These are phyloP conservation scores for Tipula confusa DNA, from an alignment of 2,888 invertebrate species.

Conservation along the genomic window DNA sequence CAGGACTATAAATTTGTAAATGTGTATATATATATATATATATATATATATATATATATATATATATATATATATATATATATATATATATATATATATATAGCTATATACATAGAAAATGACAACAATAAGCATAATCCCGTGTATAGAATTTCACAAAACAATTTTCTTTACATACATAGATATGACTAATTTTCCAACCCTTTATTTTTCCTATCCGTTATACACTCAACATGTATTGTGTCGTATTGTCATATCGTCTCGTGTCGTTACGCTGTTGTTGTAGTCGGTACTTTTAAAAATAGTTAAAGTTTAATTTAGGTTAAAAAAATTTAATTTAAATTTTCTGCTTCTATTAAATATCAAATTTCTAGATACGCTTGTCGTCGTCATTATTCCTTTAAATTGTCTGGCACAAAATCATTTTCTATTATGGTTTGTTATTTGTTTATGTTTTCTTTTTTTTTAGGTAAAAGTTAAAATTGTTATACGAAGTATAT, in stretches of 20 bases:
- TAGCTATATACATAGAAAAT: too few species aligned
- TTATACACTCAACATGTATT: neutral
- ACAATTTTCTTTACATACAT: neutral
- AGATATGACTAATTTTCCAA: constrained; percentile 16
- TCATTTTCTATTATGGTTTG: neutral
- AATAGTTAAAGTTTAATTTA: constrained; percentile 20
- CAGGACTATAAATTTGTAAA: neutral
- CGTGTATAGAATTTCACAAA: neutral
- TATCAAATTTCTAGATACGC: neutral
- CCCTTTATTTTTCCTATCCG: neutral
- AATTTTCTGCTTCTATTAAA: neutral
- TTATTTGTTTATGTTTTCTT: neutral
- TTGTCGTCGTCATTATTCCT: neutral
- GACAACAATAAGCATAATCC: neutral
- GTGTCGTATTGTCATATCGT: neutral
- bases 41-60: too few species aligned
- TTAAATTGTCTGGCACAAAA: neutral
- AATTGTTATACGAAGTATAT: neutral
- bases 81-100: too few species aligned
- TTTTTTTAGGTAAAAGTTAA: neutral
- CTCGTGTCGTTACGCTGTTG: neutral
- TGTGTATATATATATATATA: too few species aligned
- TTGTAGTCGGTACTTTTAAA: neutral
- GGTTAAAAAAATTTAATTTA: neutral
- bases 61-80: too few species aligned